Evolutionary conservation across 1,140 invertebrate genomes (phyloP).

Genomic region (Streblospio benedicti): DNA sequence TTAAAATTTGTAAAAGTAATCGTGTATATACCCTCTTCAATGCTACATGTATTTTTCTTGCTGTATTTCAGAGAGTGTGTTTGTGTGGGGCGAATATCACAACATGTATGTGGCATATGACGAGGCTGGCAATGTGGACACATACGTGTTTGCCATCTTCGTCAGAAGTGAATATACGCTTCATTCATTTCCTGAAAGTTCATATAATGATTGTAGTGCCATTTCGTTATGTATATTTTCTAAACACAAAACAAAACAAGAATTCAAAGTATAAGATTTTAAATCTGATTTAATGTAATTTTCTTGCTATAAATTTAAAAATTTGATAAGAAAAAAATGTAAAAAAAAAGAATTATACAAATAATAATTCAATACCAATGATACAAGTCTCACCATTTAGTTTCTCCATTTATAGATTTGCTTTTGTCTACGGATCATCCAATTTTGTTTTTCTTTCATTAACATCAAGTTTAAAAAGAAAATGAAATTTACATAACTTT

Average conservation of each 20-base stretch:
- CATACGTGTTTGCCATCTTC: neutral
- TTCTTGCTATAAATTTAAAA: neutral
- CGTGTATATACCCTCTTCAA: neutral
- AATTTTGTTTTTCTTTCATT: neutral
- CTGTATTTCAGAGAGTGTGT: neutral
- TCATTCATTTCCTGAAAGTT: too few relatives aligned
- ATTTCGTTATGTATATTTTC: too few relatives aligned
- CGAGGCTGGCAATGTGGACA: constrained; percentile 3
- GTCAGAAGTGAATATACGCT: constrained; percentile 6
- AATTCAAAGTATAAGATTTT: neutral
- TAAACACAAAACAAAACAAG: too few relatives aligned
- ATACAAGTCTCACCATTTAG: too few relatives aligned
- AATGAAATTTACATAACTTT: neutral
- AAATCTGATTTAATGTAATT: neutral
- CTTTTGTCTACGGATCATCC: neutral
- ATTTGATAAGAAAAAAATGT: neutral
- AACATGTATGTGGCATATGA: constrained; percentile 7
- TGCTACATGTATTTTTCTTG: neutral
- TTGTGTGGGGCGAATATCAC: neutral
- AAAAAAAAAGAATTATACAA: neutral
- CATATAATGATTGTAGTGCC: too few relatives aligned
- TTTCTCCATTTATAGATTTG: too few relatives aligned
- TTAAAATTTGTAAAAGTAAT: neutral
- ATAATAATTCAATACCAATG: too few relatives aligned
- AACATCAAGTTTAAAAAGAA: neutral